Conservation (phyloP, 53 echinoderm and acorn worm genomes). For the Astropecten irregularis region DNA sequence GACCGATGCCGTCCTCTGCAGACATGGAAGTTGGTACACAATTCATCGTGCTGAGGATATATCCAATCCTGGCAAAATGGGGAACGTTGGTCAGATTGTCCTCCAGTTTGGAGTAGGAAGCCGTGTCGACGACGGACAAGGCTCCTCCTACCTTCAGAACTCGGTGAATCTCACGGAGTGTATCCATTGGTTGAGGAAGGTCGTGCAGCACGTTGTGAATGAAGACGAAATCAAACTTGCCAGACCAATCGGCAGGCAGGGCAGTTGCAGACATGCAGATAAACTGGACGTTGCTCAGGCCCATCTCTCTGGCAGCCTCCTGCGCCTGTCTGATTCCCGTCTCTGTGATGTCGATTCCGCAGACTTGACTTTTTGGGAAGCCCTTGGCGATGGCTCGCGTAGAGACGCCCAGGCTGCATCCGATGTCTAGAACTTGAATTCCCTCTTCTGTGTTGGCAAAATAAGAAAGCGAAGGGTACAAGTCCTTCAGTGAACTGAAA, state of each 20-base stretch:
- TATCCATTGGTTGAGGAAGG: constrained; percentile 51
- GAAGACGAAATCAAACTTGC: constrained; percentile 74
- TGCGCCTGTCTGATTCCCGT: constrained; percentile 19
- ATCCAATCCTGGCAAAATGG: background rate
- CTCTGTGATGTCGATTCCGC: constrained; percentile 66
- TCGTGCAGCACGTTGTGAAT: constrained; percentile 71
- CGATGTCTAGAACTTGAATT: constrained; percentile 68
- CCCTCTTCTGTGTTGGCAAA: constrained; percentile 65
- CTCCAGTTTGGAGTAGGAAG: constrained; percentile 48
- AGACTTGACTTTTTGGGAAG: constrained; percentile 68
- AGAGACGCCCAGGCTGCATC: constrained; percentile 63
- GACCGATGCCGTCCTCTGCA: constrained; percentile 44
- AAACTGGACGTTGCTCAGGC: constrained; percentile 58
- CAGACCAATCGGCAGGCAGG: constrained; percentile 65
- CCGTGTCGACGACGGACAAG: constrained; percentile 63
- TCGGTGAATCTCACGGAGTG: constrained; percentile 51
- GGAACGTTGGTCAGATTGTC: constrained; percentile 39
- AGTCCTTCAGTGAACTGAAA: too few species aligned
- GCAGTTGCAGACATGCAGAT: constrained; percentile 37
- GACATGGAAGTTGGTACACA: constrained; percentile 73
- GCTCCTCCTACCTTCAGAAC: constrained; percentile 63
- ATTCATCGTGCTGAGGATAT: constrained; percentile 67
- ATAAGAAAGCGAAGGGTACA: too few species aligned
- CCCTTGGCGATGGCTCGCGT: constrained; percentile 47
- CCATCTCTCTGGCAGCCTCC: constrained; percentile 5